Evolutionary conservation across 2,113 vertebrate species (phyloP).

Genomic region (Leptobrachium leishanense): DNA sequence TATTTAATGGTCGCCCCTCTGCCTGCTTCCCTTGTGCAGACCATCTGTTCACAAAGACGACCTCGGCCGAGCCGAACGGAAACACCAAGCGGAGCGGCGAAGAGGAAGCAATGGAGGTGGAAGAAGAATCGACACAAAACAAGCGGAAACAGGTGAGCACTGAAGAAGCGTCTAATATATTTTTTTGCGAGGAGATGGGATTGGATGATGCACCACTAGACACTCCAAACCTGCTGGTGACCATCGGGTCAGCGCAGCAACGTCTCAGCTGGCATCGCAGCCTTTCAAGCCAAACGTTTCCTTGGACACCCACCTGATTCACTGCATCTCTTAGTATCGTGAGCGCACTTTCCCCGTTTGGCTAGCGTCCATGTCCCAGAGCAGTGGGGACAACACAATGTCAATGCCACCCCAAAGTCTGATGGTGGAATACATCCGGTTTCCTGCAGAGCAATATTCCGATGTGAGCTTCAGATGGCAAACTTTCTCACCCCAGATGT

Average conservation of each 20-base stretch:
- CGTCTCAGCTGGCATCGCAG: neutral
- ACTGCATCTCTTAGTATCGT: neutral
- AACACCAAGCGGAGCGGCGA: slow-evolving; percentile 47
- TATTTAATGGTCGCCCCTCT: no score
- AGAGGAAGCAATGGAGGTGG: neutral
- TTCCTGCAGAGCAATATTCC: no score
- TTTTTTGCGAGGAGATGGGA: no score
- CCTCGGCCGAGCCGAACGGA: rapidly evolving
- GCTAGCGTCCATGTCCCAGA: neutral
- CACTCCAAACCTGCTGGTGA: neutral
- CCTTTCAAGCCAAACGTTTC: neutral
- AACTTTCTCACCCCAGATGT: no score
- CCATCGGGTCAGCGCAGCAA: no score
- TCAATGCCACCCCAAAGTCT: no score
- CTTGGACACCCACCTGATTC: no score
- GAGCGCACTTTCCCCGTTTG: neutral
- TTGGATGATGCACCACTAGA: no score
- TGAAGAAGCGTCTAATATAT: neutral
- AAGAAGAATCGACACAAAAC: neutral
- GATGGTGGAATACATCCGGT: no score
- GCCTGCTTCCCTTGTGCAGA: slow-evolving; percentile 51
- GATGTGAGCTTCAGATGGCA: no score
- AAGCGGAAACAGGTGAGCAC: slow-evolving; percentile 65
- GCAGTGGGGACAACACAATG: no score
- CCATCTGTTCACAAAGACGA: slow-evolving; percentile 57